Conservation (phyloP, 2,797 vertebrate genomes). For the Jordanella pulchra region DNA sequence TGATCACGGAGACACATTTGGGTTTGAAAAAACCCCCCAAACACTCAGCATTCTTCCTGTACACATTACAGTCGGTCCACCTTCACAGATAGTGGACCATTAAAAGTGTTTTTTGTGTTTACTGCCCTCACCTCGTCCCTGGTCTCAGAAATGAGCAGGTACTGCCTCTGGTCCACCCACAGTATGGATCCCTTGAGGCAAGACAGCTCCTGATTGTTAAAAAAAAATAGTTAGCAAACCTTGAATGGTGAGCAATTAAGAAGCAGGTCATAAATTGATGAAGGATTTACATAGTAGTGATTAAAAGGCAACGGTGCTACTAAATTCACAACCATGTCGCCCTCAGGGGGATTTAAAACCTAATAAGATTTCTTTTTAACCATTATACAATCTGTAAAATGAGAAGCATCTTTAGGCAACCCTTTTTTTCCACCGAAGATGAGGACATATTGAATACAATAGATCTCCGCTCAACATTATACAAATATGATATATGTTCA, state of each 20-base stretch:
- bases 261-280: background rate
- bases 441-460: constrained; percentile 12
- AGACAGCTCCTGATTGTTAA: constrained; percentile 85
- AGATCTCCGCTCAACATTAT: constrained; percentile 9
- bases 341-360: too few relatives aligned
- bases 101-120: constrained; percentile 3
- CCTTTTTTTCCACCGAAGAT: constrained; percentile 2
- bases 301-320: too few relatives aligned
- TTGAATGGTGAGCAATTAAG: background rate
- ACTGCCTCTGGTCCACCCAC: constrained; percentile 91
- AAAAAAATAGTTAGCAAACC: constrained; percentile 20
- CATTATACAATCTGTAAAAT: constrained; percentile 10
- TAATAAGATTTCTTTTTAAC: constrained; percentile 1
- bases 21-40: background rate
- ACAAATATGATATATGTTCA: constrained; percentile 26
- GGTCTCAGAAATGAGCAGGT: constrained; percentile 90
- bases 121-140: constrained; percentile 83
- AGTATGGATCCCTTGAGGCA: constrained; percentile 92
- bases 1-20: background rate
- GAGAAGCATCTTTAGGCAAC: constrained; percentile 10
- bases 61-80: constrained; percentile 12
- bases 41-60: background rate
- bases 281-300: background rate
- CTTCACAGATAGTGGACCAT: background rate
- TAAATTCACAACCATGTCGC: too few relatives aligned